Conservation (phyloP, 1,140 invertebrate genomes). For the Drosophila willistoni region DNA sequence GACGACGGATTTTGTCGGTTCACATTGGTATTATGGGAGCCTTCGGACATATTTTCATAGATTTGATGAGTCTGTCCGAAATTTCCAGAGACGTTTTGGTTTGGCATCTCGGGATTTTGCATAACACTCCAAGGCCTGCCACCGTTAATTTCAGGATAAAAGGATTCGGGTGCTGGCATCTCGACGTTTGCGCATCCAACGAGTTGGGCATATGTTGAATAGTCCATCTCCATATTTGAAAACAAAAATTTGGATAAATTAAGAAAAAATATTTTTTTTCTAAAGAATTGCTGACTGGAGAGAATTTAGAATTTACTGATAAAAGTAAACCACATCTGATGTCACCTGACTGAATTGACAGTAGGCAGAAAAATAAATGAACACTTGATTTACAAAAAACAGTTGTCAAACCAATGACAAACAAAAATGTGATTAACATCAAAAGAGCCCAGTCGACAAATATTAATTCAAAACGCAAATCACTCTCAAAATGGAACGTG, state of each 20-base stretch:
- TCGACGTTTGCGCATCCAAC: conserved; percentile 7
- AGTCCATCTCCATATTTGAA: conserved; percentile 41
- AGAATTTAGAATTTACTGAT: not conserved
- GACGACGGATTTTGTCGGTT: not conserved
- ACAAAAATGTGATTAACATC: no score
- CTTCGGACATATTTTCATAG: conserved; percentile 17
- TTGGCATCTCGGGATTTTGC: not conserved
- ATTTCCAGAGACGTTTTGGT: no score
- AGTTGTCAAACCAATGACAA: no score
- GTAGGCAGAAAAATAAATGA: not conserved
- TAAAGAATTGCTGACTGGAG: not conserved
- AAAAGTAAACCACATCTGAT: not conserved
- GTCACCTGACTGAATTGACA: no score
- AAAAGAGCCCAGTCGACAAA: no score
- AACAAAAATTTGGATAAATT: not conserved
- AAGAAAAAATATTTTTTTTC: not conserved
- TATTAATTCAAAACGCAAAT: no score
- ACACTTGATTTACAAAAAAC: not conserved
- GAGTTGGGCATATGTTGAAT: conserved; percentile 34
- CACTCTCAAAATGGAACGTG: not conserved
- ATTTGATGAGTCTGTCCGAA: not conserved
- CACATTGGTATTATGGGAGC: not conserved
- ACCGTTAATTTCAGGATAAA: conserved; percentile 35
- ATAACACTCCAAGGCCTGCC: not conserved
- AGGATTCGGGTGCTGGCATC: conserved; percentile 37